Evolutionary conservation across 2,797 vertebrate genomes (phyloP).

Genomic region (Pseudochirops corinnae): DNA sequence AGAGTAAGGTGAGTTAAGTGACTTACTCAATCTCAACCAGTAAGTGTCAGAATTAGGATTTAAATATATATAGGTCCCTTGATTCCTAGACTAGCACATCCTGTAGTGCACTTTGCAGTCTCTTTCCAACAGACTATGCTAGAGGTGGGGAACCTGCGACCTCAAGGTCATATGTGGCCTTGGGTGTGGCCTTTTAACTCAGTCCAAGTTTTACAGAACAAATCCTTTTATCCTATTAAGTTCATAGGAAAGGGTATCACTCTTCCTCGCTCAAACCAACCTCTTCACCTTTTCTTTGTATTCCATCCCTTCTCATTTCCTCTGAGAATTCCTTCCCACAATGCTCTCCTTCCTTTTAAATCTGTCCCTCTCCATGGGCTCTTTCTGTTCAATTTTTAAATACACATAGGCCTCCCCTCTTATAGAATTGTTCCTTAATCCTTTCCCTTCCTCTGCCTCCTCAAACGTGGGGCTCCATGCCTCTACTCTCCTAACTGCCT

Average conservation of each 20-base stretch:
- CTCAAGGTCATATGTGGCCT: no score
- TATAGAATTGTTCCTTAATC: not conserved
- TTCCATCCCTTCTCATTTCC: not conserved
- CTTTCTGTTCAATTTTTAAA: not conserved
- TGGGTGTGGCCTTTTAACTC: no score
- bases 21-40: not conserved
- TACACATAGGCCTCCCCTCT: not conserved
- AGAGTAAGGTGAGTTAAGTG: not conserved
- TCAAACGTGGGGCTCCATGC: not conserved
- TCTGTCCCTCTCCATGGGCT: not conserved
- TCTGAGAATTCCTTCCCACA: not conserved
- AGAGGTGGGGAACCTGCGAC: no score
- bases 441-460: not conserved
- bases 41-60: not conserved
- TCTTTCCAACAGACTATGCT: not conserved
- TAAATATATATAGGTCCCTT: not conserved
- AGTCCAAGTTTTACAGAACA: no score
- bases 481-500: not conserved
- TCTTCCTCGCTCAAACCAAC: not conserved
- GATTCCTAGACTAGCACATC: constrained; percentile 37
- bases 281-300: not conserved
- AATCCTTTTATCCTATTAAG: not conserved
- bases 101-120: not conserved
- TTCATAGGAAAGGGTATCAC: not conserved
- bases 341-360: not conserved